Evolutionary conservation across 2,113 vertebrate species (phyloP).

Genomic region (Procavia capensis): DNA sequence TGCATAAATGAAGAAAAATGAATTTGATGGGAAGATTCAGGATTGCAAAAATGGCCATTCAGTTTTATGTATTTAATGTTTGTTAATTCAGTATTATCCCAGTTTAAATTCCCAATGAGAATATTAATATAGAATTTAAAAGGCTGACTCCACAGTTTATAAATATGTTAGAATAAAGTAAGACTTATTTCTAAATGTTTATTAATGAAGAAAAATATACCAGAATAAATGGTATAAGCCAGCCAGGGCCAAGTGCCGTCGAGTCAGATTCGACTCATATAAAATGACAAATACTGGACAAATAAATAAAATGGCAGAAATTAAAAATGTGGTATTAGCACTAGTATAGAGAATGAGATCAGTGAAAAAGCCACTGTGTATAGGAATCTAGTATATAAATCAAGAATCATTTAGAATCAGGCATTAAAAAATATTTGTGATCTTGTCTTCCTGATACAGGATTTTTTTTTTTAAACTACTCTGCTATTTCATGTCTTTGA

Average conservation of each 20-base stretch:
- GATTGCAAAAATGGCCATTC: background rate
- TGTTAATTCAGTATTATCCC: background rate
- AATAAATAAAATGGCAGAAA: background rate
- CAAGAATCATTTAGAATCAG: conserved; percentile 6
- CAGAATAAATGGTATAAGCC: too few relatives aligned
- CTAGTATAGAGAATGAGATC: background rate
- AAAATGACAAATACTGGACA: too few relatives aligned
- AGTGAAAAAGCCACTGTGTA: background rate
- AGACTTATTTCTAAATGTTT: background rate
- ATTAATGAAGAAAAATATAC: background rate
- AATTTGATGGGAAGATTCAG: conserved; percentile 22
- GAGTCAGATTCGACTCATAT: too few relatives aligned
- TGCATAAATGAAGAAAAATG: background rate
- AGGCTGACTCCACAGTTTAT: background rate
- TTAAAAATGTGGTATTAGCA: background rate
- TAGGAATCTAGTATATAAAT: background rate
- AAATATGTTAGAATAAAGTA: background rate
- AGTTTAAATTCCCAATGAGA: background rate
- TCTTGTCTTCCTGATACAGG: background rate
- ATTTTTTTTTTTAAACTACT: background rate
- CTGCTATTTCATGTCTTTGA: background rate
- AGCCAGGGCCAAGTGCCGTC: too few relatives aligned
- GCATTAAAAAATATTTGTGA: background rate
- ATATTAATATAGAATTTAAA: background rate
- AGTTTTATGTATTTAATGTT: background rate